Base-by-base conservation (phyloP, 2,113 vertebrate species). In the Ranitomeya imitator region DNA sequence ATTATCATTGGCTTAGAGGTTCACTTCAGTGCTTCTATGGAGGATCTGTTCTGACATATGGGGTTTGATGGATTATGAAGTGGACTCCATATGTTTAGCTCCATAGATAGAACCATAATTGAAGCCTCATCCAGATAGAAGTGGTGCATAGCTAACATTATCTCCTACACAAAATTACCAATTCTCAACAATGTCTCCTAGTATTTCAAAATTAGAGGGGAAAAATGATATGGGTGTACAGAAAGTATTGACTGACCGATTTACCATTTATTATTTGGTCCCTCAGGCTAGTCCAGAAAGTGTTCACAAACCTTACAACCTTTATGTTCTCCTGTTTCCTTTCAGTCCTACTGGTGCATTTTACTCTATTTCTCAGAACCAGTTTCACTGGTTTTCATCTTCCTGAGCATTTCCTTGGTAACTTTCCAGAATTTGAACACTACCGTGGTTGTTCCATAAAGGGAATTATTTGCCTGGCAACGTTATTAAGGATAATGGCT, bases 341-440 rank as follows among this genome's bases (percentile, higher is more conserved):
- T 10, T 55, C 60, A 12, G 45, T 67, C 37, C 18, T 16, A 61
- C 55, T 21, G 55, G 15, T 15, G 60, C 7, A 18, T 52, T 19
- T 26, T 71, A 21, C 26, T 6, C 55, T 54, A 9, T 31, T 11
- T 61, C 23, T 71, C 45, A 80, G 61, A 79, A 81, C 86, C 52
- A 21, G 86, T 87, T 71, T 79, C 60, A 52, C 86, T 87, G 78
- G 86, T 87, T 87, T 81, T 67, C 26, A 57, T 80, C 86, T 31
- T 16, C 45, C 45, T 21, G 21, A 87, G 37, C n/a, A n/a, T 37
- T 60, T 80, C 45, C 51, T 45, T 87, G 77, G 86, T 71, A 71
- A 80, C 77, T 69, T 67, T 87, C 52, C 77, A 87, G 26, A 21
- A 55, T 54, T 16, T 19, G 71, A 80, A 87, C 60, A 87, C 60